Evolutionary conservation across 2,797 vertebrate genomes (phyloP).

Genomic region (Acipenser ruthenus): DNA sequence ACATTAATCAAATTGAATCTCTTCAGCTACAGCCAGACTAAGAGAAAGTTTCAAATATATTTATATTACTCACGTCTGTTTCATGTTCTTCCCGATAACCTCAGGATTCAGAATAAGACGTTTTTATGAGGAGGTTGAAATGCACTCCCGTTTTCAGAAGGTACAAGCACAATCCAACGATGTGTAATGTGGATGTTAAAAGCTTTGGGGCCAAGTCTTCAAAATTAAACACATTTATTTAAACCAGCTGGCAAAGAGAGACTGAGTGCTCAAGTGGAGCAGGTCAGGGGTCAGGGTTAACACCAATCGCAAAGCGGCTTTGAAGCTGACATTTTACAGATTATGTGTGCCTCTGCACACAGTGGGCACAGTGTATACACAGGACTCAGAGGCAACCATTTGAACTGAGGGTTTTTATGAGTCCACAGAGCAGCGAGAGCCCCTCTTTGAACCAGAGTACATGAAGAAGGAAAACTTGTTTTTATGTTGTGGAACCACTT

Average conservation of each 20-base stretch:
- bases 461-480: no score
- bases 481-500: no score
- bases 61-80: slow-evolving; percentile 11
- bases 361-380: slow-evolving; percentile 73
- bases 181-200: slow-evolving; percentile 31
- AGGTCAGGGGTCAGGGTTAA: slow-evolving; percentile 81
- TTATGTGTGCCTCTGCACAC: slow-evolving; percentile 65
- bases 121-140: neutral
- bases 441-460: no score
- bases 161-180: slow-evolving; percentile 42
- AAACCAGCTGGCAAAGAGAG: slow-evolving; percentile 82
- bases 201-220: slow-evolving; percentile 55
- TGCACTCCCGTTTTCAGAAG: slow-evolving; percentile 42
- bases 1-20: no score
- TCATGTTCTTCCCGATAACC: slow-evolving; percentile 30
- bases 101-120: slow-evolving; percentile 24
- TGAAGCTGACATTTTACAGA: slow-evolving; percentile 89
- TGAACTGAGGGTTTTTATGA: slow-evolving; percentile 13
- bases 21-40: no score
- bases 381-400: slow-evolving; percentile 71
- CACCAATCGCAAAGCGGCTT: slow-evolving; percentile 82
- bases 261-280: slow-evolving; percentile 60
- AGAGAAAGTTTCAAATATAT: no score
- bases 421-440: no score
- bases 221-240: slow-evolving; percentile 75